Evolutionary conservation across 2,113 vertebrate genomes (phyloP).

Genomic region (Hucho hucho): DNA sequence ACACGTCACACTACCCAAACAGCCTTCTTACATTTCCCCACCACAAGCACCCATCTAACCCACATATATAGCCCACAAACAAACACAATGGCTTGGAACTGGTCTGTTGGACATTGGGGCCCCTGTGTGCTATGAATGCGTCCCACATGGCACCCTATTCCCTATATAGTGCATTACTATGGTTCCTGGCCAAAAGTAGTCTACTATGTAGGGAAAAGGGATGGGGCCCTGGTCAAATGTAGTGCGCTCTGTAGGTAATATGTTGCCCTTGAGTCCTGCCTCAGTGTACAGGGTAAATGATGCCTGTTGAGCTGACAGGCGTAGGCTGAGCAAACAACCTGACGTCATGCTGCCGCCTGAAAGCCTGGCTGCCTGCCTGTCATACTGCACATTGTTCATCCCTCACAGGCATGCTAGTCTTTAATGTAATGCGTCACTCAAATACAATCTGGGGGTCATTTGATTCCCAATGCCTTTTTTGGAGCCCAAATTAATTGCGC

Average conservation of each 20-base stretch:
- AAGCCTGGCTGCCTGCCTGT: not conserved
- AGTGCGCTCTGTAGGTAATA: too few species aligned
- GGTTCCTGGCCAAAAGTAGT: too few species aligned
- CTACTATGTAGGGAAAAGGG: too few species aligned
- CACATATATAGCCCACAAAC: constrained; percentile 28
- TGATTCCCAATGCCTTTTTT: not conserved
- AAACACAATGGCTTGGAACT: not conserved
- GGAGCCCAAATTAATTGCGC: too few species aligned
- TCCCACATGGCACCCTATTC: too few species aligned
- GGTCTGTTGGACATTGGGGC: not conserved
- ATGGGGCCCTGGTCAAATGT: too few species aligned
- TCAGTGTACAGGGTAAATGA: constrained; percentile 58
- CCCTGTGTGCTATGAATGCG: not conserved
- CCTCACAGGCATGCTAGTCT: not conserved
- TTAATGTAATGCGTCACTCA: not conserved
- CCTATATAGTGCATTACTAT: too few species aligned
- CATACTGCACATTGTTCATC: not conserved
- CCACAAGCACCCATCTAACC: constrained; percentile 23
- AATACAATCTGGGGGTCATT: constrained; percentile 1
- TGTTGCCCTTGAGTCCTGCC: not conserved
- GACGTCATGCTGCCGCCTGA: constrained; percentile 45
- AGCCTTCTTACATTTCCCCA: not conserved
- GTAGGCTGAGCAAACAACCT: constrained; percentile 50
- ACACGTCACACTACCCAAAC: too few species aligned
- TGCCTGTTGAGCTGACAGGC: constrained; percentile 38